Conservation (phyloP, 2,888 invertebrate genomes). For the Ypsolopha scabrella region DNA sequence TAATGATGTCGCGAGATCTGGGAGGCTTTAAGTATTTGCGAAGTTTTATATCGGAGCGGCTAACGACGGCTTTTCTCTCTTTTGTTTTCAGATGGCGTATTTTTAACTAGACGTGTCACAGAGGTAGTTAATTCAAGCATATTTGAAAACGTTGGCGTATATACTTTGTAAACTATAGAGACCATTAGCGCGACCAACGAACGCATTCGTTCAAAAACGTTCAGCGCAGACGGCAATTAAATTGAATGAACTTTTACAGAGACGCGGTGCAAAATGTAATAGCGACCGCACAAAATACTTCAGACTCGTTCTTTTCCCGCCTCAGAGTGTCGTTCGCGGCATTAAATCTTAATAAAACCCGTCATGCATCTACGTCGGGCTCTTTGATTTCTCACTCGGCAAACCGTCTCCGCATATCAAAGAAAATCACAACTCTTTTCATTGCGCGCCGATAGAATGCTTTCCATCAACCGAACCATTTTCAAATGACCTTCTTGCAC, state of each 20-base stretch:
- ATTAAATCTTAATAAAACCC: conserved; percentile 69
- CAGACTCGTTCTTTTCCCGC: conserved; percentile 59
- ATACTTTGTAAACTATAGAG: not conserved
- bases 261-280: conserved; percentile 2
- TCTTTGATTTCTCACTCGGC: conserved; percentile 69
- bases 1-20: conserved; percentile 9
- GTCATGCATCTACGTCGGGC: conserved; percentile 61
- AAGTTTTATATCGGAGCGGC: not conserved
- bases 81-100: not conserved
- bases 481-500: conserved; percentile 27
- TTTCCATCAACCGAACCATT: conserved; percentile 53
- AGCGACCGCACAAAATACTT: conserved; percentile 5
- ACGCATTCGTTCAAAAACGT: not conserved
- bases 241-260: conserved; percentile 1
- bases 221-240: conserved; percentile 4
- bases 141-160: too few relatives aligned
- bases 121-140: too few relatives aligned
- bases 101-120: too few relatives aligned
- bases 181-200: not conserved
- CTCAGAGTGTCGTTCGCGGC: conserved; percentile 62
- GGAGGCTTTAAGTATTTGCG: not conserved
- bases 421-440: conserved; percentile 70
- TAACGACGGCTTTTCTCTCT: not conserved
- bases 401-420: conserved; percentile 65
- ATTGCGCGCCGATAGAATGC: conserved; percentile 66